phyloP scores from a whole-genome alignment of 2,888 invertebrate genomes.

The Himalopsyche kuldschensis region DNA sequence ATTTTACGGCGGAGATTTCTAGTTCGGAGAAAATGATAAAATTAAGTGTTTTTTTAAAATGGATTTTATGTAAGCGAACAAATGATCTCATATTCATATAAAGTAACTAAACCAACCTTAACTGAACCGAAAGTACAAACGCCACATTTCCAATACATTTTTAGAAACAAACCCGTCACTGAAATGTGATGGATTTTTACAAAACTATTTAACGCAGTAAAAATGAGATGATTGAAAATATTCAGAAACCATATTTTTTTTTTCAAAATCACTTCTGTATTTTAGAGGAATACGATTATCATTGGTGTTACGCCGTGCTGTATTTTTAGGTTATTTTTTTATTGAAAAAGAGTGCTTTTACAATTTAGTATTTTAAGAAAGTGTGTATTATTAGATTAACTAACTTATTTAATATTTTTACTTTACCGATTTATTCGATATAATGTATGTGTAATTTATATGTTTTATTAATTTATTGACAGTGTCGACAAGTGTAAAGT shows the following conservation, averaged over 20 bases:
- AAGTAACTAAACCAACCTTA: conserved; percentile 46
- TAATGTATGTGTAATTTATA: conserved; percentile 30
- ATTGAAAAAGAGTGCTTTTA: conserved; percentile 39
- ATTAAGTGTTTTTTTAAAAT: conserved; percentile 56
- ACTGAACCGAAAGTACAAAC: conserved; percentile 52
- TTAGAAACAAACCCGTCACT: neutral
- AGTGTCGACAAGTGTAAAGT: neutral
- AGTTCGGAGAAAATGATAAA: conserved; percentile 23
- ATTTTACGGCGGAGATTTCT: conserved; percentile 9
- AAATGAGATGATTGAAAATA: neutral
- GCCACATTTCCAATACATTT: conserved; percentile 42
- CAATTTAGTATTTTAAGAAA: conserved; percentile 33
- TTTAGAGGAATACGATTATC: conserved; percentile 15
- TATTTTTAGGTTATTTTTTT: conserved; percentile 40
- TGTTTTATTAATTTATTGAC: conserved; percentile 32
- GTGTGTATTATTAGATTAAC: conserved; percentile 40
- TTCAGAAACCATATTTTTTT: conserved; percentile 15
- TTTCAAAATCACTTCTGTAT: conserved; percentile 14
- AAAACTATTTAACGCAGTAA: neutral
- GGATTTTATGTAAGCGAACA: conserved; percentile 57
- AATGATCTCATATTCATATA: conserved; percentile 61
- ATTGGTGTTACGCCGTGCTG: conserved; percentile 36
- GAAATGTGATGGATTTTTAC: neutral
- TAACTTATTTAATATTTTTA: conserved; percentile 36
- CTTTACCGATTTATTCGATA: conserved; percentile 22